phyloP scores from a whole-genome alignment of 1,140 invertebrate species.

The Amphibalanus amphitrite region DNA sequence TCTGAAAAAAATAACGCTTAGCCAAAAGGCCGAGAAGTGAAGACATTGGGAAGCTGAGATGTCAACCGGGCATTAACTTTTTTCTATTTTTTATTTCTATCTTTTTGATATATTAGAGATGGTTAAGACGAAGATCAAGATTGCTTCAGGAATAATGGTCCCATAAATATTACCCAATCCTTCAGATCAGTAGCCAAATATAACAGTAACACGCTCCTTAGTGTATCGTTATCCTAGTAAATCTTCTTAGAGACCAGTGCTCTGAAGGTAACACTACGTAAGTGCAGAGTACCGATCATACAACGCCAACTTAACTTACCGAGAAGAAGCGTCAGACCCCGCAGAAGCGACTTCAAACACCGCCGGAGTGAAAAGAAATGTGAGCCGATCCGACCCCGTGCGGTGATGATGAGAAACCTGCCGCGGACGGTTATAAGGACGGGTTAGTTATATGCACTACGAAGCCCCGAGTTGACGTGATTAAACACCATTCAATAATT shows the following conservation, averaged over 20 bases:
- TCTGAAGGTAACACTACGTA: not conserved
- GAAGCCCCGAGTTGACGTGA: no score
- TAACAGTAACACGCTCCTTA: conserved; percentile 3
- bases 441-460: no score
- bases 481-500: no score
- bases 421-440: no score
- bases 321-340: conserved; percentile 45
- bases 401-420: conserved; percentile 61
- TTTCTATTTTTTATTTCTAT: no score
- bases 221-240: not conserved
- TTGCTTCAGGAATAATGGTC: no score
- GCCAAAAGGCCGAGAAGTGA: conserved; percentile 11
- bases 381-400: conserved; percentile 37
- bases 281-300: no score
- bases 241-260: not conserved
- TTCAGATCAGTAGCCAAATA: not conserved
- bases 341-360: conserved; percentile 47
- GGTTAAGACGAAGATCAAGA: no score
- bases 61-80: conserved; percentile 1
- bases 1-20: conserved; percentile 33
- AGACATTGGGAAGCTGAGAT: conserved; percentile 11
- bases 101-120: conserved; percentile 12
- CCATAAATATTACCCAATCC: no score
- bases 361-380: conserved; percentile 27
- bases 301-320: conserved; percentile 39